phyloP scores from a whole-genome alignment of 2,797 vertebrate genomes.

The Anisognathus igniventris region DNA sequence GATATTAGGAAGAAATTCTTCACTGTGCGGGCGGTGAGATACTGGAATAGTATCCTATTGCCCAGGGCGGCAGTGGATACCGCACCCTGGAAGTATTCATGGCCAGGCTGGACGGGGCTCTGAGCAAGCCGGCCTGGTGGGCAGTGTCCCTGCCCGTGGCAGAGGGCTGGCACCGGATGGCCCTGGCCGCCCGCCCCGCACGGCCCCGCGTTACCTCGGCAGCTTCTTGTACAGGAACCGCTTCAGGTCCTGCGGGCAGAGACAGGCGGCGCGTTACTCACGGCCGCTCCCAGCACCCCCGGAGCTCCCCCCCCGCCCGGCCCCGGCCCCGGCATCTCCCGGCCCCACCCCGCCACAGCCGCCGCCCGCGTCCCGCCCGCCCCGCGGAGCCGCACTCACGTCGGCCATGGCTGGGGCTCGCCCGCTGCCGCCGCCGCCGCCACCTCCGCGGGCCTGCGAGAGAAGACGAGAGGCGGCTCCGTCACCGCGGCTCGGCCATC shows the following conservation, averaged over 20 bases:
- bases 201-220: slow-evolving; percentile 75
- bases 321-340: neutral
- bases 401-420: neutral
- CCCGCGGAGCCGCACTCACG: neutral
- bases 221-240: slow-evolving; percentile 92
- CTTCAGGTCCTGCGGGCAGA: slow-evolving; percentile 85
- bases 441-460: neutral
- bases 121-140: fast-evolving
- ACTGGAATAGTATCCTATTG: too few species aligned
- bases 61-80: neutral
- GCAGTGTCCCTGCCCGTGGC: neutral
- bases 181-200: neutral
- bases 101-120: neutral
- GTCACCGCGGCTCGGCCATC: neutral
- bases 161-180: fast-evolving
- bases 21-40: neutral
- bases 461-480: neutral
- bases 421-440: neutral
- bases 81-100: neutral
- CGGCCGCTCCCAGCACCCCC: neutral
- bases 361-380: neutral
- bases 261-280: neutral
- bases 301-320: neutral
- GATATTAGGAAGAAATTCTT: neutral
- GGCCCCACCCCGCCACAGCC: neutral